Evolutionary conservation across 2,888 invertebrate species (phyloP).

Genomic region (Heliconius hortense): DNA sequence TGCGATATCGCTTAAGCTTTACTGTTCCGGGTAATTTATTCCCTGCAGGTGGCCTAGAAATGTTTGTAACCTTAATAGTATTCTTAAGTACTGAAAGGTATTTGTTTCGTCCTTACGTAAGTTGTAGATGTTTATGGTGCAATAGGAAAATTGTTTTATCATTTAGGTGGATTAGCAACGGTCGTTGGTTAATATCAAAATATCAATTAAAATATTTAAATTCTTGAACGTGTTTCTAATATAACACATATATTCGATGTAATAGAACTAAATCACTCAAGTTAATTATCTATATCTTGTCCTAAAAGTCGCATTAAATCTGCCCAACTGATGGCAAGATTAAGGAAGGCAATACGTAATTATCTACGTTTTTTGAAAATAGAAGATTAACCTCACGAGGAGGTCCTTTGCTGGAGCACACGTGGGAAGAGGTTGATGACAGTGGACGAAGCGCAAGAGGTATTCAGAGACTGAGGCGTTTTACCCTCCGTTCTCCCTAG

Average conservation of each 20-base stretch:
- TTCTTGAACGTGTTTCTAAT: neutral
- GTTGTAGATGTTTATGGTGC: neutral
- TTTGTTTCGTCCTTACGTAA: conserved; percentile 16
- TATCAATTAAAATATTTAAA: neutral
- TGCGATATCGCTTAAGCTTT: conserved; percentile 26
- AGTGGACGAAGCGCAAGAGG: no score
- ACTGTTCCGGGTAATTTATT: conserved; percentile 58
- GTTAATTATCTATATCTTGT: neutral
- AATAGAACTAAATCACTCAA: neutral
- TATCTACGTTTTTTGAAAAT: no score
- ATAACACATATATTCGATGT: neutral
- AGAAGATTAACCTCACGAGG: no score
- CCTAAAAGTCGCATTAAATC: neutral
- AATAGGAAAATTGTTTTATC: neutral
- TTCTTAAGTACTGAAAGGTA: conserved; percentile 16
- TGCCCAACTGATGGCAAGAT: neutral
- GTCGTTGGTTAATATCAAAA: neutral
- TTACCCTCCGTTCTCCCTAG: no score
- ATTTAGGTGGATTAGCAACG: neutral
- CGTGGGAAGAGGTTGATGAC: no score
- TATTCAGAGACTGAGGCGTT: no score
- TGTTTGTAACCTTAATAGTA: conserved; percentile 23
- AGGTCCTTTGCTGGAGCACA: no score
- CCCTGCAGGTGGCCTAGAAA: conserved; percentile 55
- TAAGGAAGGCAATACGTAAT: no score